These are phyloP conservation scores for Cercocebus atys DNA, from an alignment of 2,113 vertebrate genomes.

Conservation along the genomic window DNA sequence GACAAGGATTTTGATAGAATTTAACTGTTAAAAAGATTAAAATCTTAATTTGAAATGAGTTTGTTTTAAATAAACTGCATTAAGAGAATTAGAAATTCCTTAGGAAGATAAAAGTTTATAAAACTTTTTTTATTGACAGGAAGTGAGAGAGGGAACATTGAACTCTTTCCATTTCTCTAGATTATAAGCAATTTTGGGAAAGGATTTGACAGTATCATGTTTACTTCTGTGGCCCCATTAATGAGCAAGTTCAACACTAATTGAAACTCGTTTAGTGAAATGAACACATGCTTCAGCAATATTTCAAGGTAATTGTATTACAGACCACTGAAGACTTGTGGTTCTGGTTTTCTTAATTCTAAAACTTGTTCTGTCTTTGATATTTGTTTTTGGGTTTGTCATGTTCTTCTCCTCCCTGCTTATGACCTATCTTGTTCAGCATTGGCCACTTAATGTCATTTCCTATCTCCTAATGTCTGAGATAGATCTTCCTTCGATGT, in stretches of 20 bases:
- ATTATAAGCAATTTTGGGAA: neutral
- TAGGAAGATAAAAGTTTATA: neutral
- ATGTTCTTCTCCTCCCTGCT: neutral
- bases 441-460: neutral
- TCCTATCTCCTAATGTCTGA: neutral
- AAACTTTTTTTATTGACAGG: neutral
- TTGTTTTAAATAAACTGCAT: neutral
- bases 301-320: neutral
- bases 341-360: neutral
- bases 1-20: neutral
- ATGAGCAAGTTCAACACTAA: neutral
- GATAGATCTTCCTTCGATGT: neutral
- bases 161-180: neutral
- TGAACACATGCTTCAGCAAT: neutral
- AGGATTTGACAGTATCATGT: neutral
- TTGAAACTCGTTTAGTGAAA: neutral
- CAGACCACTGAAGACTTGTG: neutral
- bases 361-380: neutral
- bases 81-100: neutral
- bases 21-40: neutral
- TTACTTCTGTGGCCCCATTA: neutral
- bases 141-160: neutral
- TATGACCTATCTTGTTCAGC: neutral
- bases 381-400: conserved; percentile 21
- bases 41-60: neutral